These are phyloP conservation scores for Argopecten irradians DNA, from an alignment of 1,140 invertebrate species.

Conservation along the genomic window DNA sequence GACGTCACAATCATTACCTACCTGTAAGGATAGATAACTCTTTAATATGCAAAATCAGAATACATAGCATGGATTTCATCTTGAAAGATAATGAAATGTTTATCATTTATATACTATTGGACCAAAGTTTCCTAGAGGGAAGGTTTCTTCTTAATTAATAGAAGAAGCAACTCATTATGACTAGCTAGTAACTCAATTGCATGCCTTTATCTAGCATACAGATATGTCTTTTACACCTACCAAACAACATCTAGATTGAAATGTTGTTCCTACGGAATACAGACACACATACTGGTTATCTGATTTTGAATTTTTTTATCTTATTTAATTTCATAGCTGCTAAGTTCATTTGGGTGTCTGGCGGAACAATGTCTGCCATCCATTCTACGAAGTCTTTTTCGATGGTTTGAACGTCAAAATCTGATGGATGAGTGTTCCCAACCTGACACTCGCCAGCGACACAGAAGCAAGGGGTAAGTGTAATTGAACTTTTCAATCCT, in stretches of 20 bases:
- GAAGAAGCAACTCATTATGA: too few species aligned
- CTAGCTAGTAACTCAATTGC: too few species aligned
- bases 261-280: not conserved
- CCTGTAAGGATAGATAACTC: too few species aligned
- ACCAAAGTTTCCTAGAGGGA: too few species aligned
- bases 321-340: slow-evolving; percentile 78
- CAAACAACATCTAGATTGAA: not conserved
- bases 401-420: slow-evolving; percentile 96
- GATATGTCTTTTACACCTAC: not conserved
- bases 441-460: slow-evolving; percentile 62
- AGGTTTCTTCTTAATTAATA: too few species aligned
- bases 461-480: slow-evolving; percentile 75
- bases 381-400: slow-evolving; percentile 92
- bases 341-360: slow-evolving; percentile 93
- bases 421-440: slow-evolving; percentile 75
- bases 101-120: too few species aligned
- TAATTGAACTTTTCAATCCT: too few species aligned
- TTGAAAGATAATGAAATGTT: too few species aligned
- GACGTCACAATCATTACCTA: too few species aligned
- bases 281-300: not conserved
- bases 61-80: too few species aligned
- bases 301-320: not conserved
- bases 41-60: too few species aligned
- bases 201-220: not conserved
- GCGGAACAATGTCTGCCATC: slow-evolving; percentile 99